phyloP scores from a whole-genome alignment of 1,140 invertebrate genomes.

The Drosophila auraria region DNA sequence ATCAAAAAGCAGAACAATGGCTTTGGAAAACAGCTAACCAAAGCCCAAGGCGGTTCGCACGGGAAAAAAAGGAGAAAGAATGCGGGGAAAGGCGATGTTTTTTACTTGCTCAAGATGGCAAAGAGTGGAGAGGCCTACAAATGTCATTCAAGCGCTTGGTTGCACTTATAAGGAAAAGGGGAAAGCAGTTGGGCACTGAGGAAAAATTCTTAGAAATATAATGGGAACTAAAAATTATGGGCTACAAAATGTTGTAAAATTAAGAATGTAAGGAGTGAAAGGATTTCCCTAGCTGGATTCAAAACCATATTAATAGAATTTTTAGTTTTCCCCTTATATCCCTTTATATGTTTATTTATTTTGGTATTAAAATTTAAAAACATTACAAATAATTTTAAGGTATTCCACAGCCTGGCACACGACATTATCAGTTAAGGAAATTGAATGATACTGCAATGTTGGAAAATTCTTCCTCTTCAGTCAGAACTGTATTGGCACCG shows the following conservation, averaged over 20 bases:
- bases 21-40: slow-evolving; percentile 18
- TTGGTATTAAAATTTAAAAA: not conserved
- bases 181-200: not conserved
- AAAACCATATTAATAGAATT: not conserved
- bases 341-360: not conserved
- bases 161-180: slow-evolving; percentile 25
- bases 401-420: not conserved
- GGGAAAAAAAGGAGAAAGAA: slow-evolving; percentile 2
- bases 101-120: not conserved
- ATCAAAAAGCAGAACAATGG: slow-evolving; percentile 36
- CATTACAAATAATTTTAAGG: not conserved
- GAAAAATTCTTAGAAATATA: not conserved
- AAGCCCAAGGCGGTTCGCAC: slow-evolving; percentile 37
- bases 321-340: not conserved
- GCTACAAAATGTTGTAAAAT: not conserved
- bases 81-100: not conserved
- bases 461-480: not conserved
- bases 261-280: not conserved
- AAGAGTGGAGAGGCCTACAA: slow-evolving; percentile 63
- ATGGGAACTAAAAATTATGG: not conserved
- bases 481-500: too few relatives aligned
- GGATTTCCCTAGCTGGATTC: not conserved
- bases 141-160: slow-evolving; percentile 60
- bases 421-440: not conserved
- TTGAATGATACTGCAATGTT: not conserved